Base-by-base conservation (phyloP, 2,113 vertebrate genomes). In the Gavialis gangeticus region DNA sequence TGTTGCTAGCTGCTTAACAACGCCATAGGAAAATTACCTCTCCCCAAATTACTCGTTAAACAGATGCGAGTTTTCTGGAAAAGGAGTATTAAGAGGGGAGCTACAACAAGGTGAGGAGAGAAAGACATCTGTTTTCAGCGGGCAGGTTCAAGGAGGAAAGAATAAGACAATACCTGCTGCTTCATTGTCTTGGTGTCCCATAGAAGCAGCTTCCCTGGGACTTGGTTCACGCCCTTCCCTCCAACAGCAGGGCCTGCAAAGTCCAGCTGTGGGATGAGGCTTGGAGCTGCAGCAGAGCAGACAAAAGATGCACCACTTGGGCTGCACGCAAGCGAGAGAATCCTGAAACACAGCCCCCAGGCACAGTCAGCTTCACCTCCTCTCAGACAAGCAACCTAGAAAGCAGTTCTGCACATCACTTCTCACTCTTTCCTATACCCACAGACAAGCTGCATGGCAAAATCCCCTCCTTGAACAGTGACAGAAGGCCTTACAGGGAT, bases 111-210 rank as follows among this genome's bases (percentile, higher is more conserved):
- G 89, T 79, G 75, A 28, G 59, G 92, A 84, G 78, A 64, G 46
- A 55, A 85, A 87, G 17, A 77, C 9, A 25, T 9, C 75, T 55
- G 67, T 77, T 88, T 64, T 82, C 71, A 89, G 64, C 55, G 90
- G 89, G 67, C 59, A 87, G 24, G 79, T 46, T 34, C 27, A 95
- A 79, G 88, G 79, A 67, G 37, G 5, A 85, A 82, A 84, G 11
- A 75, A 62, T 3, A 37, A 89, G 34, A 16, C 81, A 67, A 54
- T 96, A 99, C 99, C 99, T 99, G 99, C 87, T 99, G 99, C 96
- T 99, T 99, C 97, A 99, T 99, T 0, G 98, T 99, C 96, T 99
- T 99, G 3, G 99, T 99, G 97, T 99, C 99, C 99, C 99, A 99
- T 14, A 99, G 98, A 21, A 99, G 97, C 94, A 99, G 98, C 71